Evolutionary conservation across 2,797 vertebrate genomes (phyloP).

Genomic region (Lacerta viridis): DNA sequence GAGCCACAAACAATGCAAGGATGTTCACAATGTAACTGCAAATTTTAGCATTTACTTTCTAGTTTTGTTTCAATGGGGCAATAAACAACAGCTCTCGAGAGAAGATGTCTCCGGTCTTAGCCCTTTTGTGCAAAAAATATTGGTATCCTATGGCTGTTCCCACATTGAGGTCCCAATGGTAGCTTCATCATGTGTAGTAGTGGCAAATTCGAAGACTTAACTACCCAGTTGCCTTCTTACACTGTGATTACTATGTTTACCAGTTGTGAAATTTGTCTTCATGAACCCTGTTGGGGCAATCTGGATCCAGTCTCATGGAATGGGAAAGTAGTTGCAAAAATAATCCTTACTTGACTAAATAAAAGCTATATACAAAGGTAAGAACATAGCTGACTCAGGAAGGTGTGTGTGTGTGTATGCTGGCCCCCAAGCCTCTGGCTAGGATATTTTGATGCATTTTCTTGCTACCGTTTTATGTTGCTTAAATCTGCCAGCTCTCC

Average conservation of each 20-base stretch:
- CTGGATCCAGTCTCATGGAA: not conserved
- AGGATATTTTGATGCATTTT: not conserved
- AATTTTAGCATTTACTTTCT: not conserved
- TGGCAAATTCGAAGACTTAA: not conserved
- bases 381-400: not conserved
- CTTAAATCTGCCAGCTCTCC: not conserved
- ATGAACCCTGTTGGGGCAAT: not conserved
- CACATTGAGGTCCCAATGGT: not conserved
- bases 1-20: not conserved
- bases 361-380: not conserved
- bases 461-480: not conserved
- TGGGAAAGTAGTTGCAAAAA: not conserved
- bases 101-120: not conserved
- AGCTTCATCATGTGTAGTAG: too few species aligned
- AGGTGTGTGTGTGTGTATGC: not conserved
- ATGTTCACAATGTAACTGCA: not conserved
- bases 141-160: not conserved
- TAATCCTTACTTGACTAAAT: not conserved
- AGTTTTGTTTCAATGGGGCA: not conserved
- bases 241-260: not conserved
- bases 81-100: not conserved
- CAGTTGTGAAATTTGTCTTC: not conserved
- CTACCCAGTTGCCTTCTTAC: not conserved
- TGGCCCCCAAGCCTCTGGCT: not conserved
- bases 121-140: not conserved